Base-by-base conservation (phyloP, 2,888 invertebrate species). In the Lasiommata megera region DNA sequence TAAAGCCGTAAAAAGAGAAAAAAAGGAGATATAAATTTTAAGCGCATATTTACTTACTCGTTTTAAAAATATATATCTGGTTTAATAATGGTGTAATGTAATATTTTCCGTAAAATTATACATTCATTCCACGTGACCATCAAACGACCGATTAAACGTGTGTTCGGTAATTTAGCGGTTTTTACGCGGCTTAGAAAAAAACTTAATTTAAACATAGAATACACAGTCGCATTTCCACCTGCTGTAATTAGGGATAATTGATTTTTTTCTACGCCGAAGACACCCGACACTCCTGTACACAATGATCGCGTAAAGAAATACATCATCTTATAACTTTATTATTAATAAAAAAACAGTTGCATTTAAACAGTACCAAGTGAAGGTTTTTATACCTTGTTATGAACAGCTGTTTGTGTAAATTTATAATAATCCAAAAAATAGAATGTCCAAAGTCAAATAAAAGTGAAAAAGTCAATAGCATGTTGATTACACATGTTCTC, bases 171-270 rank as follows among this genome's bases (percentile, higher is more conserved):
- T 31, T 6, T 7, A 8, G 9, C 7, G 31, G 31, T 31, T 7
- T 31, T 31, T 6, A 31, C 36, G 18, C 8, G n/a, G 18, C 8
- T 17, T 18, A 48, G 17, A 44, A 48, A 48, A 28, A 38, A 50
- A 50, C 9, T 50, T 50, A 50, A 50, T 50, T 38, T 38, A 50
- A 37, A 38, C 50, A 38, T 50, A 50, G 37, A 50, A 38, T 1
- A 48, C 23, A 28, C 18, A 9, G 9, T 17, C 17, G 9, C 6
- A 18, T 5, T 16, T 37, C 28, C 50, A 50, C 50, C 50, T 50
- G 50, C 38, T 12, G 14, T 36, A 9, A 50, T 36, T 50, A 36
- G 12, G 28, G 23, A 12, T 50, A 50, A 38, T 50, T 38, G 37
- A 28, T 28, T 50, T 50, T 23, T 23, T n/a, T 50, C 23, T 50